Conservation (phyloP, 2,888 invertebrate species). For the Chrysolina oricalcia region DNA sequence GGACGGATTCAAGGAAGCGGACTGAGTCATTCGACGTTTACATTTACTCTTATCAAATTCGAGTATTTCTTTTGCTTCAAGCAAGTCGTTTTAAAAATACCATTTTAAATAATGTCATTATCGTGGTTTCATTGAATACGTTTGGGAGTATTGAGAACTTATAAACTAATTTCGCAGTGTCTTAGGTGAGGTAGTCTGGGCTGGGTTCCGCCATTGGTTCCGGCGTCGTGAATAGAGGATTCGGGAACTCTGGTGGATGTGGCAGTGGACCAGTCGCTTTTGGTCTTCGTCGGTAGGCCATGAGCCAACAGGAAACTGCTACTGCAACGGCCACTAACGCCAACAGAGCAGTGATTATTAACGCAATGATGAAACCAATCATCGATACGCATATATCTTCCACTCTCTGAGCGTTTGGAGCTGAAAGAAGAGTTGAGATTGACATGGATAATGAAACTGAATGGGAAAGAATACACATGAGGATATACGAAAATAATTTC, state of each 20-base stretch:
- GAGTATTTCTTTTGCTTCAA: conserved; percentile 61
- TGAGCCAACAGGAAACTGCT: conserved; percentile 95
- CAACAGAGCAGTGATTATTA: conserved; percentile 92
- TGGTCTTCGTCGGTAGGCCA: conserved; percentile 92
- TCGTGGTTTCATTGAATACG: conserved; percentile 42
- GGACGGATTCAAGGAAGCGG: conserved; percentile 60
- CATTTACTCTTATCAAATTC: conserved; percentile 46
- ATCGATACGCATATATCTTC: conserved; percentile 95
- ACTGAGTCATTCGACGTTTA: conserved; percentile 44
- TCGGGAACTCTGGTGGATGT: conserved; percentile 96
- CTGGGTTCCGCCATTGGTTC: conserved; percentile 88
- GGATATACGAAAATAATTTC: neutral
- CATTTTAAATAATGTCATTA: conserved; percentile 47
- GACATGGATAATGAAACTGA: neutral
- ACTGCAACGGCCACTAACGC: conserved; percentile 95
- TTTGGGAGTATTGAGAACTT: conserved; percentile 47
- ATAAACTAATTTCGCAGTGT: conserved; percentile 35
- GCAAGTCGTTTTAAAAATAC: conserved; percentile 49
- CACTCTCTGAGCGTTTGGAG: conserved; percentile 75
- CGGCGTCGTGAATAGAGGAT: conserved; percentile 90
- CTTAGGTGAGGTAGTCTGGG: conserved; percentile 83
- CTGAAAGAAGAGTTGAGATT: conserved; percentile 66
- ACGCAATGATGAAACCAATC: conserved; percentile 92
- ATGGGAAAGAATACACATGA: neutral
- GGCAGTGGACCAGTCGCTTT: conserved; percentile 92